Evolutionary conservation across 2,888 invertebrate genomes (phyloP).

Genomic region (Oscheius sp.): DNA sequence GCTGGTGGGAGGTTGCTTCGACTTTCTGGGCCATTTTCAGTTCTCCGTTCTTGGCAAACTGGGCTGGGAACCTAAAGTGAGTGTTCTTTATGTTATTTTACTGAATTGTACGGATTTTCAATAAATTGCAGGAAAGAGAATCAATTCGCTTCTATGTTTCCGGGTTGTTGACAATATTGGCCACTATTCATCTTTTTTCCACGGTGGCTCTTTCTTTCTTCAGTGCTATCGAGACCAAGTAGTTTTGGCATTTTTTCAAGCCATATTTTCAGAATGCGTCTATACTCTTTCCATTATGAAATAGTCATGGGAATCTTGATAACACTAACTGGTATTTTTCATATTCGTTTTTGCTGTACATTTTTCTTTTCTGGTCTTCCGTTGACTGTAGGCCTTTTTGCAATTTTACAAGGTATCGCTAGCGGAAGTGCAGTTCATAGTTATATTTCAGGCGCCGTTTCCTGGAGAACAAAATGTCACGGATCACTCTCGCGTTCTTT

Average conservation of each 20-base stretch:
- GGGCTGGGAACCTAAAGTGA: constrained; percentile 51
- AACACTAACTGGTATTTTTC: constrained; percentile 46
- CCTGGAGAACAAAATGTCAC: constrained; percentile 52
- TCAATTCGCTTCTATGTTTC: constrained; percentile 48
- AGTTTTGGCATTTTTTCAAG: neutral
- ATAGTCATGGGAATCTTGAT: constrained; percentile 50
- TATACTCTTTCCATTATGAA: constrained; percentile 59
- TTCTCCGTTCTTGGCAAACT: constrained; percentile 50
- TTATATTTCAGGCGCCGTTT: constrained; percentile 38
- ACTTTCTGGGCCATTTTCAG: constrained; percentile 50
- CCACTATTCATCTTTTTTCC: constrained; percentile 50
- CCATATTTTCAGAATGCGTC: constrained; percentile 53
- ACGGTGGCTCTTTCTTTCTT: constrained; percentile 55
- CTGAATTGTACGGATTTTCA: neutral
- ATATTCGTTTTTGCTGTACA: constrained; percentile 55
- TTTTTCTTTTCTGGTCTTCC: constrained; percentile 59
- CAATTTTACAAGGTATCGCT: constrained; percentile 48
- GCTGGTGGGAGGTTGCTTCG: constrained; percentile 49
- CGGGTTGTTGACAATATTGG: constrained; percentile 47
- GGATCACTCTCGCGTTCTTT: constrained; percentile 46
- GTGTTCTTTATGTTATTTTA: constrained; percentile 6
- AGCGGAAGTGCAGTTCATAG: too few relatives aligned
- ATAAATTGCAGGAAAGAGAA: constrained; percentile 38
- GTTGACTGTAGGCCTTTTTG: constrained; percentile 47
- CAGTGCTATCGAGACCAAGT: constrained; percentile 61